Conservation (phyloP, 2,888 invertebrate genomes). For the Pandemis corylana region DNA sequence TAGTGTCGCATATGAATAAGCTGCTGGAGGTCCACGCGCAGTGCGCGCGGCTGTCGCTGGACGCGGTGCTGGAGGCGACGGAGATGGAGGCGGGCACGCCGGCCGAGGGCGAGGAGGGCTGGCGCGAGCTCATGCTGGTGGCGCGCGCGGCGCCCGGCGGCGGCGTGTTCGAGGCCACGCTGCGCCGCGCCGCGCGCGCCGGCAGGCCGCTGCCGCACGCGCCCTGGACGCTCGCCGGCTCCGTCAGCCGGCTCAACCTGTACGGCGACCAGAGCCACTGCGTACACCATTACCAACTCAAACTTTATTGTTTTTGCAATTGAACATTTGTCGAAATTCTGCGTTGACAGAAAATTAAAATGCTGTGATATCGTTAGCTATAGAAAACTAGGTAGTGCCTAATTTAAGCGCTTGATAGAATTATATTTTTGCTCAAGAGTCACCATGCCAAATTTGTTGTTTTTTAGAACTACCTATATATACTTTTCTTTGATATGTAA, state of each 20-base stretch:
- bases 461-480: background rate
- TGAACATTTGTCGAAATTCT: slow-evolving; percentile 45
- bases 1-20: slow-evolving; percentile 88
- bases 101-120: slow-evolving; percentile 68
- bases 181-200: slow-evolving; percentile 68
- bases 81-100: slow-evolving; percentile 80
- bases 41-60: slow-evolving; percentile 87
- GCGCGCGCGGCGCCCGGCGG: slow-evolving; percentile 87
- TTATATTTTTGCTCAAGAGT: slow-evolving; percentile 23
- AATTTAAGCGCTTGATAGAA: slow-evolving; percentile 29
- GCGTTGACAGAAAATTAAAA: slow-evolving; percentile 43
- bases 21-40: slow-evolving; percentile 85
- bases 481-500: background rate
- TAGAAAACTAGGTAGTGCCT: slow-evolving; percentile 13
- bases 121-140: slow-evolving; percentile 87
- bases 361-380: slow-evolving; percentile 56
- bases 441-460: background rate
- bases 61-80: slow-evolving; percentile 87
- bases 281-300: slow-evolving; percentile 89
- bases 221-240: slow-evolving; percentile 86
- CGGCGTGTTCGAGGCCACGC: slow-evolving; percentile 92
- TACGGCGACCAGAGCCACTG: slow-evolving; percentile 93
- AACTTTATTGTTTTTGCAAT: slow-evolving; percentile 91
- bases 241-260: slow-evolving; percentile 90
- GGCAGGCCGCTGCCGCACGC: slow-evolving; percentile 45